A percentile compares a stretch with the other conserved stretches of the same genome.
Conservation (phyloP, 1,140 invertebrate species). For the Homalodisca vitripennis region DNA sequence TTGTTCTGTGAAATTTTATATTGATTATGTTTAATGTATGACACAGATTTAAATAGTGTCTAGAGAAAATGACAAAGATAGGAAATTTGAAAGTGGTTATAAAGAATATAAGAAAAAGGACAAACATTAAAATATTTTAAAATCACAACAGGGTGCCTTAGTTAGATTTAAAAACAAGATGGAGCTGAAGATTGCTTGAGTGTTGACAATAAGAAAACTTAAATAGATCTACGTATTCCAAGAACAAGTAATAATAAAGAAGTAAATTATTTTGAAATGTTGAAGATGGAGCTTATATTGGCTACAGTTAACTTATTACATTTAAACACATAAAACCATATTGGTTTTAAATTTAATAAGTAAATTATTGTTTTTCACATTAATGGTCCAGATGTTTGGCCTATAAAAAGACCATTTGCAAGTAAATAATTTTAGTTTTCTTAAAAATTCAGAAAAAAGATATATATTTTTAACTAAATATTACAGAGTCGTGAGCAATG, state of each 20-base stretch:
- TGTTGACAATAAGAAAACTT: background rate
- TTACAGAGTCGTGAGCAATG: constrained; percentile 26
- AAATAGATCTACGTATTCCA: constrained; percentile 3
- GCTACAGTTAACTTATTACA: background rate
- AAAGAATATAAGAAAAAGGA: constrained; percentile 12
- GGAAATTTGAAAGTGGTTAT: constrained; percentile 20
- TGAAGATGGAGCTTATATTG: background rate
- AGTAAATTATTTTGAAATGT: background rate
- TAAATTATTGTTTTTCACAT: background rate
- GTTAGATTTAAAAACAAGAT: constrained; percentile 22
- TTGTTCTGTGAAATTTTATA: background rate
- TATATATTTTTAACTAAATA: background rate
- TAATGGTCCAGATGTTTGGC: constrained; percentile 4
- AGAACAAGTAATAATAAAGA: constrained; percentile 6
- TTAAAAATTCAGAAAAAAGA: constrained; percentile 18
- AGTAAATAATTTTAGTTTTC: constrained; percentile 18
- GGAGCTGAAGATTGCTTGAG: constrained; percentile 4
- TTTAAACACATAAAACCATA: too few species aligned
- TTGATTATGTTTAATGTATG: constrained; percentile 12
- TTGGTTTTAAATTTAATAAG: too few species aligned
- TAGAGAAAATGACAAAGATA: constrained; percentile 7
- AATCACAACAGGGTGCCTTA: constrained; percentile 9
- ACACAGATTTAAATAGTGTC: constrained; percentile 15
- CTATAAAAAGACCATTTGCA: constrained; percentile 16
- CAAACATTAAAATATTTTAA: too few species aligned